Base-by-base conservation (phyloP, 2,888 invertebrate genomes). In the Gryllus longicercus region DNA sequence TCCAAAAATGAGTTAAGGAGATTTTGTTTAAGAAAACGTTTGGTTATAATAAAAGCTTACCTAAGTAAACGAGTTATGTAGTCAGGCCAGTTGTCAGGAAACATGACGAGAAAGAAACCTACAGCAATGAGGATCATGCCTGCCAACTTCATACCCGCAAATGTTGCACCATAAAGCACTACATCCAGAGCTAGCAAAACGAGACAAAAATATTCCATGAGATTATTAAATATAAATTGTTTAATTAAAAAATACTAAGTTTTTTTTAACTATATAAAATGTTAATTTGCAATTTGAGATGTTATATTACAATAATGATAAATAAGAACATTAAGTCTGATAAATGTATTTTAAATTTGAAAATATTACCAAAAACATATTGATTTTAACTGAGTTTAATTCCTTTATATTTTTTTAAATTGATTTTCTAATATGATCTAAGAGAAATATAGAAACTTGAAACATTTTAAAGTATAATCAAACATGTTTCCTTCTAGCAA, bases 41-140 rank as follows among this genome's bases (percentile, higher is more conserved):
- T 23, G 79, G 8, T 23, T 85, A 84, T 63, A 63, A 18, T 63
- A 63, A 63, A n/a, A 86, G 86, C 89, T 88, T 90, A 96, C 96
- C 96, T 93, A 84, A 97, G 90, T 82, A 96, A 90, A 84, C 95
- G 91, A 85, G 96, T 96, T 87, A 97, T 95, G 87, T 96, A 97
- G 86, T 96, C 95, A 1, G 97, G 96, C 97, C 97, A 97, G 89
- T 97, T 96, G 87, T 96, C 96, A 0, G 97, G 97, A 84, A 97
- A 94, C 93, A 97, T 95, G 82, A 97, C 97, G 80, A 97, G 90
- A 87, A 96, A 94, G 89, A 97, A 96, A 79, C 97, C 97, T 80
- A 96, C 94, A 0, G 94, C 92, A 84, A 97, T 96, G 80, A 97
- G 89, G 83, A 97, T 93, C 86, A 97, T 94, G 50, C 97, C 97